Conservation (phyloP, 2,888 invertebrate genomes). For the Cactoblastis cactorum region DNA sequence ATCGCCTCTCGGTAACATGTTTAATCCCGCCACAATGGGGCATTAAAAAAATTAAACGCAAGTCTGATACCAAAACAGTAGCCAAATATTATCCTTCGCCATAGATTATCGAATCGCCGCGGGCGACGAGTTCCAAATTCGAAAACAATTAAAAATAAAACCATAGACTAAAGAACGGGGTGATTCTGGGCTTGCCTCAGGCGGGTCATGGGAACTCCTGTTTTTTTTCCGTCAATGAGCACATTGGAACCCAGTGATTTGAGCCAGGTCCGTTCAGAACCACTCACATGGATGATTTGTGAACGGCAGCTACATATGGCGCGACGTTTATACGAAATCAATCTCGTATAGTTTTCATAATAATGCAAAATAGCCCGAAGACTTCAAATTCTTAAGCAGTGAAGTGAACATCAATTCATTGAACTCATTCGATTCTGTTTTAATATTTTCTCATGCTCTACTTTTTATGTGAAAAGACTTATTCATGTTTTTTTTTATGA, state of each 20-base stretch:
- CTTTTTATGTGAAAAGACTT: background rate
- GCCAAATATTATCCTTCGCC: slow-evolving; percentile 34
- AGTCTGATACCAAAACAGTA: slow-evolving; percentile 22
- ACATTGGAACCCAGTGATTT: slow-evolving; percentile 5
- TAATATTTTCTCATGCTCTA: background rate
- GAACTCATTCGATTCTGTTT: background rate
- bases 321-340: slow-evolving; percentile 9
- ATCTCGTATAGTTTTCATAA: slow-evolving; percentile 3
- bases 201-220: slow-evolving; percentile 20
- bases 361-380: slow-evolving; percentile 9
- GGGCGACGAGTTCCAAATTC: slow-evolving; percentile 58
- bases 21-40: slow-evolving; percentile 22
- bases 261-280: background rate
- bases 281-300: slow-evolving; percentile 9
- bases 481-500: too few species aligned
- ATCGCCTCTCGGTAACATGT: slow-evolving; percentile 12
- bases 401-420: slow-evolving; percentile 6
- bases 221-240: slow-evolving; percentile 8
- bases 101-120: slow-evolving; percentile 42
- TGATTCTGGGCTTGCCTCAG: slow-evolving; percentile 17
- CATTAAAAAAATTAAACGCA: slow-evolving; percentile 17
- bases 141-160: slow-evolving; percentile 67
- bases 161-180: slow-evolving; percentile 26
- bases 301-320: slow-evolving; percentile 7
- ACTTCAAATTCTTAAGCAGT: slow-evolving; percentile 2